phyloP scores from a whole-genome alignment of 1,140 invertebrate genomes.

The Medauroidea extradentata region DNA sequence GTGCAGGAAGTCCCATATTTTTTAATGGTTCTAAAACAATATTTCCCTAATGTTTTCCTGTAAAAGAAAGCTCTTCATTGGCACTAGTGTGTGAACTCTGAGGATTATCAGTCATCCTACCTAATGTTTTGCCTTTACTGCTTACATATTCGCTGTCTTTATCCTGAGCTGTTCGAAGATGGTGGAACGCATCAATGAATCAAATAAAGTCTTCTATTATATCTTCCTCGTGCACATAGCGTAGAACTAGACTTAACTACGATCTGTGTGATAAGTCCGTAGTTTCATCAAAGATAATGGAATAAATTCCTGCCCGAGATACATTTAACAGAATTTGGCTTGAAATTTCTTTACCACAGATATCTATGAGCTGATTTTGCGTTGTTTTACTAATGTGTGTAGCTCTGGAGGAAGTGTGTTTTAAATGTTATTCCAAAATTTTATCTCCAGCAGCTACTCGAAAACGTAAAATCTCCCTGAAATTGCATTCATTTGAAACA shows the following conservation, averaged over 20 bases:
- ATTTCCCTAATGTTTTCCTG: constrained; percentile 18
- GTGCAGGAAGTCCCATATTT: constrained; percentile 21
- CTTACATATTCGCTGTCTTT: neutral
- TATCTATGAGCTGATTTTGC: constrained; percentile 26
- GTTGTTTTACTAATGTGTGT: constrained; percentile 20
- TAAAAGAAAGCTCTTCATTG: constrained; percentile 19
- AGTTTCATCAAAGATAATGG: constrained; percentile 23
- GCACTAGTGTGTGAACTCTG: neutral
- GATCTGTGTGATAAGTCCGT: constrained; percentile 21
- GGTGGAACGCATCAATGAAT: constrained; percentile 15
- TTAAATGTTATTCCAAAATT: constrained; percentile 18
- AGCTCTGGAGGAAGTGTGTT: constrained; percentile 8
- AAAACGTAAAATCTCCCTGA: constrained; percentile 20
- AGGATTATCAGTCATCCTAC: too few species aligned
- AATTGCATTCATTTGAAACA: constrained; percentile 23
- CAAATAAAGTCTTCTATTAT: constrained; percentile 25
- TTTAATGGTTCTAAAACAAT: constrained; percentile 19
- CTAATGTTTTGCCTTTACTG: neutral
- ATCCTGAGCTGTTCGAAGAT: neutral
- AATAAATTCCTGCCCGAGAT: constrained; percentile 9
- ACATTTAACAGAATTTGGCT: constrained; percentile 18
- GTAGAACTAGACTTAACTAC: constrained; percentile 17
- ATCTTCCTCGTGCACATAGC: constrained; percentile 20
- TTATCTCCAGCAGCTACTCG: constrained; percentile 21
- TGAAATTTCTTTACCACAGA: constrained; percentile 16